These are phyloP conservation scores for Silurus aristotelis DNA, from an alignment of 2,797 vertebrate species.

Conservation along the genomic window DNA sequence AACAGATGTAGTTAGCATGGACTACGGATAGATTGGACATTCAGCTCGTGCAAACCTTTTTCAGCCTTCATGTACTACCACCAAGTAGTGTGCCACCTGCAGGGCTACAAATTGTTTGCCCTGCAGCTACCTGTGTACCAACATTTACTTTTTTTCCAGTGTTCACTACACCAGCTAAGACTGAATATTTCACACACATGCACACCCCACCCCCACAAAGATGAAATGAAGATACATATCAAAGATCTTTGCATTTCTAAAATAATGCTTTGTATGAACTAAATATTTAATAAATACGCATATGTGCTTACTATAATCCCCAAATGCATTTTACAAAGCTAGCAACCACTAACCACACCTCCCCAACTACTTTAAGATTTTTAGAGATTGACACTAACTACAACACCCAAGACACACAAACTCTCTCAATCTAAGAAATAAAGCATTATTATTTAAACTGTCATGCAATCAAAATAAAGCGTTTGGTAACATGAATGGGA, in stretches of 20 bases:
- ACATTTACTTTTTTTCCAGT: too few relatives aligned
- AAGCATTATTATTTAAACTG: neutral
- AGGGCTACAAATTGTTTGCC: too few relatives aligned
- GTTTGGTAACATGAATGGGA: neutral
- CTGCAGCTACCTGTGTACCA: too few relatives aligned
- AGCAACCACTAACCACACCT: neutral
- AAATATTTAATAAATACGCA: neutral
- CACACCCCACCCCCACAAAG: too few relatives aligned
- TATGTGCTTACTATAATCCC: neutral
- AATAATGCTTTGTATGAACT: neutral
- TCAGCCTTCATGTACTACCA: too few relatives aligned
- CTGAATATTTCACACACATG: too few relatives aligned
- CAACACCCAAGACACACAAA: neutral
- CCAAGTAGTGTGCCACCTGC: too few relatives aligned
- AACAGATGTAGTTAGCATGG: too few relatives aligned
- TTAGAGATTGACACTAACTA: neutral
- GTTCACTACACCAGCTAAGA: too few relatives aligned
- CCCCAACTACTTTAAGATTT: neutral
- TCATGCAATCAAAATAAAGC: neutral
- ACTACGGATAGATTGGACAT: too few relatives aligned
- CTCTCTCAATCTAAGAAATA: neutral
- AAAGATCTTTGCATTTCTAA: neutral
- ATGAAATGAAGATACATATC: too few relatives aligned
- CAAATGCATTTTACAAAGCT: neutral
- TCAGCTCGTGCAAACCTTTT: too few relatives aligned